Evolutionary conservation across 2,113 vertebrate genomes (phyloP).

Genomic region (Calonectris borealis): DNA sequence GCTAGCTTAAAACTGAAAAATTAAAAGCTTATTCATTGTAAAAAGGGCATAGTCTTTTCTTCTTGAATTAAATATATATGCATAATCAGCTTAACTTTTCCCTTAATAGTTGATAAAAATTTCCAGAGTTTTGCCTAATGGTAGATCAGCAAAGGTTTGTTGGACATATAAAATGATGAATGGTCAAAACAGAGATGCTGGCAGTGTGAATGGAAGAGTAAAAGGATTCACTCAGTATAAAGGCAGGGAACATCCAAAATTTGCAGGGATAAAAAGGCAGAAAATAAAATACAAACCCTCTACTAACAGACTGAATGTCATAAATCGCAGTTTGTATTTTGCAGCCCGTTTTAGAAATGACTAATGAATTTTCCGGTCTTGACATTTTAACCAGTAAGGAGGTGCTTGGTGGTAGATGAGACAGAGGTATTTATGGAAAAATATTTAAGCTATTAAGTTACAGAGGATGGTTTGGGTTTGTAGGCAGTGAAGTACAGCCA

Average conservation of each 20-base stretch:
- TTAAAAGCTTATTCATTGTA: slow-evolving; percentile 16
- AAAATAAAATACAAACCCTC: neutral
- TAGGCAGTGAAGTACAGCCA: neutral
- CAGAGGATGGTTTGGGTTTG: neutral
- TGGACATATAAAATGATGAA: neutral
- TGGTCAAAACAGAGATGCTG: neutral
- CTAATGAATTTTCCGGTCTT: neutral
- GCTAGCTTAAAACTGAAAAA: slow-evolving; percentile 54
- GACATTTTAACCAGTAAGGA: neutral
- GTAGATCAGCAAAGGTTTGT: neutral
- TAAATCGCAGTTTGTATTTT: neutral
- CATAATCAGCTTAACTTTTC: neutral
- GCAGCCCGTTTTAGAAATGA: neutral
- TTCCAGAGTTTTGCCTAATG: neutral
- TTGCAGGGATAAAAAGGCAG: neutral
- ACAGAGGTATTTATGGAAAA: neutral
- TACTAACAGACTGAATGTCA: neutral
- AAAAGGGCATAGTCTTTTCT: neutral
- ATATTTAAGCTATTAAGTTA: neutral
- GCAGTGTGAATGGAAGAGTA: neutral
- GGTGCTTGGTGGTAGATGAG: neutral
- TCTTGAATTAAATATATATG: neutral
- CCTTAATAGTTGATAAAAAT: neutral
- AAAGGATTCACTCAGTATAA: neutral
- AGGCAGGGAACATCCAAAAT: neutral